Percentiles rank a stretch among this genome's conserved stretches.
Conservation (phyloP, 2,113 vertebrate genomes). For the Chlorocebus sabaeus region DNA sequence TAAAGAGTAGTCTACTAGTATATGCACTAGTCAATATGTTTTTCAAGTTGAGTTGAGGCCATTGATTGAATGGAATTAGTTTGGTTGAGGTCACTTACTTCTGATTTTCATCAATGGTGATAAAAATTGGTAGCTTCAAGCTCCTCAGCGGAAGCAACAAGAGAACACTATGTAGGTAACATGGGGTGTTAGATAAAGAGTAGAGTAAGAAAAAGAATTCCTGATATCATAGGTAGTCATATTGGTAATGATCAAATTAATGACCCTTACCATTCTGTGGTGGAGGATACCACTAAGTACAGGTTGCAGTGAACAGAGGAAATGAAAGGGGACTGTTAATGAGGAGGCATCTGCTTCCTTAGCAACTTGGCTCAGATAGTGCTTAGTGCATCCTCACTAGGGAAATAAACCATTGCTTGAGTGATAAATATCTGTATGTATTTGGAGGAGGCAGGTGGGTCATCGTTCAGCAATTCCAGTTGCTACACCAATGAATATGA, state of each 20-base stretch:
- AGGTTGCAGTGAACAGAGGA: not conserved
- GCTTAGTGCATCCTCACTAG: not conserved
- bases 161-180: not conserved
- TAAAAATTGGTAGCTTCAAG: not conserved
- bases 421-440: slow-evolving; percentile 23
- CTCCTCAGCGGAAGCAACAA: not conserved
- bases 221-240: not conserved
- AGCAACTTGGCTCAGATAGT: not conserved
- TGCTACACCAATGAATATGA: not conserved
- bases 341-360: not conserved
- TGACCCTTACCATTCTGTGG: not conserved
- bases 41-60: not conserved
- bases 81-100: not conserved
- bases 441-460: slow-evolving; percentile 3
- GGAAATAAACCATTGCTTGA: slow-evolving; percentile 21
- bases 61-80: not conserved
- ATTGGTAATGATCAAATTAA: not conserved
- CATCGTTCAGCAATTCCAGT: slow-evolving; percentile 2
- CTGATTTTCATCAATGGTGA: not conserved
- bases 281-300: not conserved
- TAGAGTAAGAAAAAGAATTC: not conserved
- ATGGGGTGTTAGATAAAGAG: not conserved
- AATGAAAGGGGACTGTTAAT: not conserved
- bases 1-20: not conserved
- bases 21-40: not conserved